Conservation (phyloP, 2,888 invertebrate genomes). For the Pollenia angustigena region DNA sequence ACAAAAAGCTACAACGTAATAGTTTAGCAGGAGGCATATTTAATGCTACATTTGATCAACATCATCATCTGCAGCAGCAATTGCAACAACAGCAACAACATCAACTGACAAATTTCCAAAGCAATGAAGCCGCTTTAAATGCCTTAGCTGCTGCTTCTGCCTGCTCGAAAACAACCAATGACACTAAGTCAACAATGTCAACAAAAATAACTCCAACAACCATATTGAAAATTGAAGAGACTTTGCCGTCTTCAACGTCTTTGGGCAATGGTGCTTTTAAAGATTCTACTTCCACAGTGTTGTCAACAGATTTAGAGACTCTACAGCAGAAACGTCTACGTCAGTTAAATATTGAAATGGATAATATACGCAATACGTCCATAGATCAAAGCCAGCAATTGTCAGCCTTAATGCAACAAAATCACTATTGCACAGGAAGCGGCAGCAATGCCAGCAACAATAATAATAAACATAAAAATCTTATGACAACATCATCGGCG, state of each 20-base stretch:
- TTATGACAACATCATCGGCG: constrained; percentile 74
- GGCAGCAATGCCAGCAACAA: constrained; percentile 48
- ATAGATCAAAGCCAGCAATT: constrained; percentile 76
- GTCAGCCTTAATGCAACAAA: constrained; percentile 72
- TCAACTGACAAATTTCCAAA: constrained; percentile 81
- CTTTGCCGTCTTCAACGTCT: constrained; percentile 54
- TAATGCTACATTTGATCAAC: constrained; percentile 73
- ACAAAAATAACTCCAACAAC: constrained; percentile 74
- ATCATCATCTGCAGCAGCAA: constrained; percentile 66
- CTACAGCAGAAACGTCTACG: constrained; percentile 81
- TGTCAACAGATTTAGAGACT: constrained; percentile 77
- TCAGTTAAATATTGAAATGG: constrained; percentile 81
- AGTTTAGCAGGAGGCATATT: constrained; percentile 76
- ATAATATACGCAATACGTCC: constrained; percentile 79
- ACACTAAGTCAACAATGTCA: constrained; percentile 70
- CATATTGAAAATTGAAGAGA: constrained; percentile 82
- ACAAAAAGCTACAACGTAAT: constrained; percentile 73
- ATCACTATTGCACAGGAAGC: constrained; percentile 64
- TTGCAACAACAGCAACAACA: constrained; percentile 76
- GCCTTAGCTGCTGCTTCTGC: constrained; percentile 54
- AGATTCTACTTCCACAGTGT: constrained; percentile 46
- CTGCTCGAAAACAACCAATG: constrained; percentile 59
- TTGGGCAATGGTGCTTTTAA: constrained; percentile 18
- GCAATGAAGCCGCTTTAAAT: constrained; percentile 72
- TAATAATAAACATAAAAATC: constrained; percentile 74